Base-by-base conservation (phyloP, 2,797 vertebrate genomes). In the Chanos chanos region DNA sequence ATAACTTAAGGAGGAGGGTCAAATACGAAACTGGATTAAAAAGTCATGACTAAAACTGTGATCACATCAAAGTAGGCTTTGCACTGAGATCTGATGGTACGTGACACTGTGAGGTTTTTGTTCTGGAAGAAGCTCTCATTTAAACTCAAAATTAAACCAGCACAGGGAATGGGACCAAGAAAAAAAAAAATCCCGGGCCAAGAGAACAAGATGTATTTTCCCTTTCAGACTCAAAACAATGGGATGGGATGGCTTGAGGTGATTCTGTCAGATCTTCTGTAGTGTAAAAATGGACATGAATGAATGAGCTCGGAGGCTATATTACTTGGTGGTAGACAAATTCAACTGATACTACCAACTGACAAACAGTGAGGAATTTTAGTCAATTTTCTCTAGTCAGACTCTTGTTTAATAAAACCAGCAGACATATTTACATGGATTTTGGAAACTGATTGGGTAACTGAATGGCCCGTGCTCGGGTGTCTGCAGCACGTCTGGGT, bases 21-120 rank as follows among this genome's bases (percentile, higher is more conserved):
- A 85, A 84, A 82, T 77, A 63, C 76, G 80, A 86, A 84, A 76
- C 65, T 34, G 69, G 83, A 90, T 91, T 88, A 89, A 73, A 64
- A 74, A 87, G 81, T 73, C 71, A 78, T 70, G 66, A 74, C 74
- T 75, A 69, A 78, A 86, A 73, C 74, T 60, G 73, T 12, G 41
- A 80, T 87, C 70, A 81, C 61, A 83, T 89, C 85, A 87, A 88
- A 90, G 89, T 68, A 49, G 70, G 67, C 64, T 74, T 70, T n/a
- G 16, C 59, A 59, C 79, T 58, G 76, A 85, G 85, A 90, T 83
- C 58, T 87, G 83, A 89, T 85, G 62, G 68, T 84, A 80, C 73
- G 71, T 86, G 84, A 90, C 81, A 90, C 85, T 80, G 73, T 72
- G 74, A 81, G 72, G 80, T 85, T 78, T n/a, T 72, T 84, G 72